Evolutionary conservation across 2,797 vertebrate genomes (phyloP).

Genomic region (Acipenser ruthenus): DNA sequence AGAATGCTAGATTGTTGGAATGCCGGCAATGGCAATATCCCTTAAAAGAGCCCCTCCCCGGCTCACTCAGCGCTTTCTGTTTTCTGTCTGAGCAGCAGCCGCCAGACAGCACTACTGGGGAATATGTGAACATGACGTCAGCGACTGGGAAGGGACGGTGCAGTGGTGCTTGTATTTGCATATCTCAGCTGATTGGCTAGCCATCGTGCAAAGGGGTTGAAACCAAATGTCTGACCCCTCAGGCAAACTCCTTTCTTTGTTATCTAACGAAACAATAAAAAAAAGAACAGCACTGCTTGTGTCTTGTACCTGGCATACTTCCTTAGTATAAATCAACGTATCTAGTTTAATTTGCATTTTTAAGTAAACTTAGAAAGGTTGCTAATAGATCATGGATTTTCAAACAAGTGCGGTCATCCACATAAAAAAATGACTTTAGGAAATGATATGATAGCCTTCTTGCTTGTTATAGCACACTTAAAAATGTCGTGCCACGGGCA

Average conservation of each 20-base stretch:
- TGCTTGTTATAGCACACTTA: too few relatives aligned
- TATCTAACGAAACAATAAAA: conserved; percentile 53
- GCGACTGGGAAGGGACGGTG: conserved; percentile 55
- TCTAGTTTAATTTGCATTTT: too few relatives aligned
- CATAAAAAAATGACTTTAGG: too few relatives aligned
- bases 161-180: conserved; percentile 55
- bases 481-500: too few relatives aligned
- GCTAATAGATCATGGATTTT: too few relatives aligned
- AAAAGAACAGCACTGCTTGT: conserved; percentile 2
- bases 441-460: too few relatives aligned
- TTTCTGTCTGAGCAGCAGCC: conserved; percentile 75
- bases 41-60: conserved; percentile 74
- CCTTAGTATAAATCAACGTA: too few relatives aligned
- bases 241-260: conserved; percentile 62
- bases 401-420: too few relatives aligned
- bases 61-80: conserved; percentile 62
- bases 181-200: conserved; percentile 57
- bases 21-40: conserved; percentile 60
- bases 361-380: too few relatives aligned
- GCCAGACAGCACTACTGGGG: conserved; percentile 67
- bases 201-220: conserved; percentile 39
- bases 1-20: conserved; percentile 58
- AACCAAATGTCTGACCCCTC: conserved; percentile 15
- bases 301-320: too few relatives aligned
- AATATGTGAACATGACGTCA: conserved; percentile 65